Evolutionary conservation across 2,113 vertebrate genomes (phyloP), one percentile per base, ranked within the genome.

Genomic region (Otolemur garnettii): DNA sequence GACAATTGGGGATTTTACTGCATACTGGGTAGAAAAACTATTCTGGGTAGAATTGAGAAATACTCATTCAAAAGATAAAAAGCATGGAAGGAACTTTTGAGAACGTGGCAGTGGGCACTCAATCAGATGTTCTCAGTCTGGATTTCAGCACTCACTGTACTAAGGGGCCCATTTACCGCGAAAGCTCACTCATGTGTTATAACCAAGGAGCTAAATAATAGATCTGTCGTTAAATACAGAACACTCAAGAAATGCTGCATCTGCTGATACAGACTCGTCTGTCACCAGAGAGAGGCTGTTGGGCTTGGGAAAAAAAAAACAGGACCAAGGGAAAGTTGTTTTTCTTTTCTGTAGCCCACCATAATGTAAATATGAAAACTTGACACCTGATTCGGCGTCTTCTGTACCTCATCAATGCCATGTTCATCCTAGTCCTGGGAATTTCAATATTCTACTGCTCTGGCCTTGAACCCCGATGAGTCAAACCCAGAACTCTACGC

Each of bases 401-500:
- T 13, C 57, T 81, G 62, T 15, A 50, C 30, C 35, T 28, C 91
- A 19, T 2, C 45, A 50, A 50, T 59, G 53, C 91, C 35, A 78
- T 59, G 24, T 93, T 85, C 60, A 88, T 57, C 24, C 42, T 38
- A 85, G 21, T 26, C n/a, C 95, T 33, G 45, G 71, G 62, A 45
- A 62, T 68, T 15, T 93, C 22, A 94, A 30, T 12, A 9, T 57
- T 90, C 68, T 24, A 53, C 21, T 77, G 79, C 21, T 94, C 72
- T 86, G 78, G 86, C 15, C 5, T 78, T 91, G 90, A 42, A 92
- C 84, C 50, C 78, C 68, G 59, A 95, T 0, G 18, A 94, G 92
- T 91, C 6, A 60, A 94, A 66, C 22, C 77, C 22, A 1, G 0
- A 87, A 86, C 60, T 96, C 62, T 4, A 97, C 45, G 21, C 0